Base-by-base conservation (phyloP, 2,888 invertebrate genomes). In the Pyrochroa serraticornis region DNA sequence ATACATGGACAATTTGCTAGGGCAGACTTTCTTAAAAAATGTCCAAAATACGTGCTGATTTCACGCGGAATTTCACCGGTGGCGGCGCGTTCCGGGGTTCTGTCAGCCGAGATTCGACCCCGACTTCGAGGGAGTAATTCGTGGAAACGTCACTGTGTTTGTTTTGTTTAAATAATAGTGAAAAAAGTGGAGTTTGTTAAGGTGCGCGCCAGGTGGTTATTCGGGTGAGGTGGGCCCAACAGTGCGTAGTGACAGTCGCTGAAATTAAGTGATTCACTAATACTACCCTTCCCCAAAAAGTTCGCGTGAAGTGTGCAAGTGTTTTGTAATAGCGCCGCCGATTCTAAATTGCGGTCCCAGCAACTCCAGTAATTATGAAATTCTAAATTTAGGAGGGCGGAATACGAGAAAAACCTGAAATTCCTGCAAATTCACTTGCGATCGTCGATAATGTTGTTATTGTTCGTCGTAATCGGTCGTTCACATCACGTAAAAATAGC, bases 1-100 rank as follows among this genome's bases (percentile, higher is more conserved):
- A 77, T 75, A 77, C 75, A 77, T 69, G 76, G 74, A 76, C 74
- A 75, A 77, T 76, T 77, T 73, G 77, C 75, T 73, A 69, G 73
- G 74, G 70, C 73, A 68, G 75, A 73, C 72, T 77, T 77, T 76
- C 74, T 76, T 71, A 77, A 77, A 77, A 77, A 77, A 77, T 76
- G 72, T 74, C 75, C 75, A 73, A 76, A 77, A 76, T 75, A 71
- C 70, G 69, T 66, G 67, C 62, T 68, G 71, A 67, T 68, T 66
- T 58, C 45, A 58, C 48, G 57, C 48, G 60, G 46, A 58, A 63
- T 68, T 63, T 68, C 45, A 33, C 30, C 45, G 39, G 41, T 39
- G 39, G 22, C 22, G 22, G 22, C 22, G 22, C 22, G 22, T 31
- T 13, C 53, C 33, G 37, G 39, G 38, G 7, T 5, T 22, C 22